Evolutionary conservation across 1,140 invertebrate genomes (phyloP), one percentile per base, ranked within the genome.

Genomic region (Drosophila tani): DNA sequence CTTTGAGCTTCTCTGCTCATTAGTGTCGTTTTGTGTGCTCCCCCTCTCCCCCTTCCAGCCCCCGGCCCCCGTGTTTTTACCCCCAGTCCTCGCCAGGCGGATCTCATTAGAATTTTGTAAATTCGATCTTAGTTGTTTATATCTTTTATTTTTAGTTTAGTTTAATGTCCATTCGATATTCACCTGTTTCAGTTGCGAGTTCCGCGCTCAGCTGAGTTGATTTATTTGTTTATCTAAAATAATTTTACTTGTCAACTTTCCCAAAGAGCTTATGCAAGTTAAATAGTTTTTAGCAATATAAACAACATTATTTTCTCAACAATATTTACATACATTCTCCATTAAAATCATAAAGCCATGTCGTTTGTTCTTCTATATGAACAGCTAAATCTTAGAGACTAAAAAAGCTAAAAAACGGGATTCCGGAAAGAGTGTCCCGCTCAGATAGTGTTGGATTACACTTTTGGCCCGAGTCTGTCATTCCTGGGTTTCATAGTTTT

Each of bases 1-100:
- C 68, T 81, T 88, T 75, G 64, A 45, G 67, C 71, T 77, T 53
- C 75, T 79, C 66, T 79, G 83, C 85, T 88, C 85, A 88, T 88
- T 88, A 88, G 81, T 85, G 85, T 50, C 85, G 59, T 81, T 88
- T 88, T 88, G 45, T 86, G 46, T 69, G 43, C 53, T 55, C 38
- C 68, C 63, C 49, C 47, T 9, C 53, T 55, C 38, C 68, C 63
- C 49, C 47, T 9, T 15, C 32, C 19, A 19, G 29, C 2, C 60
- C 50, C 32, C 43, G 1, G 29, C 2, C 60, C 50, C 32, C 43
- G 1, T 9, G 24, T 11, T 38, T 7, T n/a, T 43, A 47, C 50
- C 51, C 19, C 38, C 35, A 38, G 43, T 14, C 27, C 41, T 32
- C 35, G 41, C 21, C 43, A 38, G 47, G 46, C 50, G 47, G 50